Percentiles rank a stretch among this genome's conserved stretches.
These are phyloP conservation scores for Chromobotia macracanthus DNA, from an alignment of 2,797 vertebrate genomes.

Conservation along the genomic window DNA sequence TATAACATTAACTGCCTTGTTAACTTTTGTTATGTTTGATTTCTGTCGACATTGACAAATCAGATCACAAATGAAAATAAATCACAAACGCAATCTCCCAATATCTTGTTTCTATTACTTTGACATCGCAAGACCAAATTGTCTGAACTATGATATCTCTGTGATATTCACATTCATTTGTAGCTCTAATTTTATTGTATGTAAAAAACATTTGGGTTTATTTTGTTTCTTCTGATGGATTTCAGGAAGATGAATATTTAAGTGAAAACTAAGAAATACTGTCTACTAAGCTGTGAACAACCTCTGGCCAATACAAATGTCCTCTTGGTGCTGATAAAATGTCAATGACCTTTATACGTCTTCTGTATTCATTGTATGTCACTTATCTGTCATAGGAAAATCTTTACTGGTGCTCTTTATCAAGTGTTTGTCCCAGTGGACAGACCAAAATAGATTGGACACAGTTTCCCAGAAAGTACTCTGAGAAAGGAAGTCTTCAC, in stretches of 20 bases:
- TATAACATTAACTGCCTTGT: conserved; percentile 2
- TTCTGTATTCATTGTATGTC: conserved; percentile 23
- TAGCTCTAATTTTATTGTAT: too few relatives aligned
- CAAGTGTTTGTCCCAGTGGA: conserved; percentile 42
- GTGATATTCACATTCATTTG: too few relatives aligned
- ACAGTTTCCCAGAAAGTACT: conserved; percentile 35
- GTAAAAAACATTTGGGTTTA: too few relatives aligned
- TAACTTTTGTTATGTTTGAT: not conserved
- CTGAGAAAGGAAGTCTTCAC: conserved; percentile 45
- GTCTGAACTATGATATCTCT: too few relatives aligned
- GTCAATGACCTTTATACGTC: not conserved
- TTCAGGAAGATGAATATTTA: too few relatives aligned
- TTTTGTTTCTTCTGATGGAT: too few relatives aligned
- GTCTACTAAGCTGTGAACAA: too few relatives aligned
- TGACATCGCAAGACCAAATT: too few relatives aligned
- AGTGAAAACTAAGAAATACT: too few relatives aligned
- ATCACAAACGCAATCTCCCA: not conserved
- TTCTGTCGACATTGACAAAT: not conserved
- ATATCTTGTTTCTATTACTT: too few relatives aligned
- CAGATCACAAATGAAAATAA: not conserved
- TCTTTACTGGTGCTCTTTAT: conserved; percentile 28
- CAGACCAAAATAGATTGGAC: conserved; percentile 55
- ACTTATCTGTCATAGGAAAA: conserved; percentile 39
- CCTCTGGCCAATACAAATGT: not conserved
- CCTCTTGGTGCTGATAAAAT: not conserved